Base-by-base conservation (phyloP, 1,140 invertebrate species). In the Trichonephila clavipes region DNA sequence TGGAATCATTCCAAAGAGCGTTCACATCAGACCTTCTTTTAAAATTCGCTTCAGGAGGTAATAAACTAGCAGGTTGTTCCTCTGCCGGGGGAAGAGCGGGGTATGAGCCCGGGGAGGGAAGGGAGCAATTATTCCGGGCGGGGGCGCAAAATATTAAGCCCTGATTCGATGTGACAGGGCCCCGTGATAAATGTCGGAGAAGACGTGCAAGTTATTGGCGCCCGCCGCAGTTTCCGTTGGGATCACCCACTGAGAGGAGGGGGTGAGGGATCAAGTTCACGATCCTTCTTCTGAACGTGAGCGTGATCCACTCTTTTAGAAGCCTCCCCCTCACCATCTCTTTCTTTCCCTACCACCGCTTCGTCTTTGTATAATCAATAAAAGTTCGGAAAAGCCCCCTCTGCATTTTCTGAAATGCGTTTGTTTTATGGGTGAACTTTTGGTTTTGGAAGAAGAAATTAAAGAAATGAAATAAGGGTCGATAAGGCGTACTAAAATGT, bases 111-210 rank as follows among this genome's bases (percentile, higher is more conserved):
- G 72, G 34, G 81, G 8, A 2, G 62, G 10, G 81, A 34, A 77
- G n/a, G 83, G 82, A 92, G 81, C 82, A 92, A 92, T 92, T 92
- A 92, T 92, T 92, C 90, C 82, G 64, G 82, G 82, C 89, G 82
- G 90, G 87, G 61, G 51, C 58, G 82, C 90, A 94, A 94, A 94
- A 91, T 91, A 94, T 94, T 91, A 94, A 94, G 82, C 66, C 89
- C 72, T 94, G 88, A 91, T 94, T 94, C 82, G 90, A 94, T 92
- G 88, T 91, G 89, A 91, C 89, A 92, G 81, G 51, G 28, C 28
- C 64, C 28, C 90, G 86, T 92, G 90, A 94, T 91, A 91, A 94
- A 92, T 94, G 90, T 66, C 21, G 77, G 28, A 34, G 77, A 85
- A 91, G 90, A 91, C n/a, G 81, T n/a, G 81, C 81, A 40, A 64